Conservation (phyloP, 92 coral and sea anemone species). For the Muricea muricata region DNA sequence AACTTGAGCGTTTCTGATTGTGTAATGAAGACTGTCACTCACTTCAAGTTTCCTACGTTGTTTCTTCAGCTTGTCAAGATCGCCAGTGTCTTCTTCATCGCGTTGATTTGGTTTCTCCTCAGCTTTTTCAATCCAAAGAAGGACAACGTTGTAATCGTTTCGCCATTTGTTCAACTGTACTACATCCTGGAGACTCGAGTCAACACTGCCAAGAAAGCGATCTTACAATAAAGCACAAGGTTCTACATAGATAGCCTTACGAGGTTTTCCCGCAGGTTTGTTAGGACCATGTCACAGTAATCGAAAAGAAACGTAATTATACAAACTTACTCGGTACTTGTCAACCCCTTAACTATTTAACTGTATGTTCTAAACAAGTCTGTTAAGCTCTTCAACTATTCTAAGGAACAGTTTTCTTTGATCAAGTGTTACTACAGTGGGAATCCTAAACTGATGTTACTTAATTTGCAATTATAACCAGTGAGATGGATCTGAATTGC, state of each 20-base stretch:
- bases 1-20: too few species aligned
- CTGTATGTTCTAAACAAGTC: too few species aligned
- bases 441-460: background rate
- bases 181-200: slow-evolving; percentile 32
- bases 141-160: slow-evolving; percentile 25
- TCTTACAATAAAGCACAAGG: too few species aligned
- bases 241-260: too few species aligned
- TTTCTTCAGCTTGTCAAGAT: slow-evolving; percentile 41
- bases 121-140: slow-evolving; percentile 71
- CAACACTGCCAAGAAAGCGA: background rate
- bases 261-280: too few species aligned
- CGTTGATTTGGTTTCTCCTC: slow-evolving; percentile 67
- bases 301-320: too few species aligned
- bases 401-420: background rate
- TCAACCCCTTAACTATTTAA: too few species aligned
- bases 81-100: slow-evolving; percentile 28
- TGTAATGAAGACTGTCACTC: too few species aligned
- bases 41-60: slow-evolving; percentile 30
- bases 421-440: background rate
- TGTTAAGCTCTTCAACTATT: too few species aligned
- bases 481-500: background rate
- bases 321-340: too few species aligned
- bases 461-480: background rate
- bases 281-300: too few species aligned
- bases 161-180: slow-evolving; percentile 33